Evolutionary conservation across 2,888 invertebrate species (phyloP), one percentile per base, ranked within the genome.

Genomic region (Nomada fucata): DNA sequence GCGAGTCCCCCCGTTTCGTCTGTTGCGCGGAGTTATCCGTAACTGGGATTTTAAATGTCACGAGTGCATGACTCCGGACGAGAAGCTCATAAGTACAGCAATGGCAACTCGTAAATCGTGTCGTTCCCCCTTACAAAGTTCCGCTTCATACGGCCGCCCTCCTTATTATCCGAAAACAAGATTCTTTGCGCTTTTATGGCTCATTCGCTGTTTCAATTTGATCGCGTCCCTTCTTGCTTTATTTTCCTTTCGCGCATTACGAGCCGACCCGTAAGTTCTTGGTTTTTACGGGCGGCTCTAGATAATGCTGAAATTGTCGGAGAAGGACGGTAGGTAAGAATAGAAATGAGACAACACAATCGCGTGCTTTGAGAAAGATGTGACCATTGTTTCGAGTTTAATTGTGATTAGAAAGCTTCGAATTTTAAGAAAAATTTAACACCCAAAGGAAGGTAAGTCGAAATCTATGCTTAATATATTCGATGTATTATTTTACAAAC

Each of bases 11-110:
- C 18, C 74, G 36, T 42, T 11, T 18, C 20, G 13, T 26, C 68
- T 68, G 69, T 69, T 69, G 53, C 44, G 57, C 23, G 42, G 20
- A n/a, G 69, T 69, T 69, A 63, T 76, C 55, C 18, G 15, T n/a
- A 23, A 15, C 20, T 15, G 2, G 60, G 61, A 76, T 76, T 76
- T 63, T 63, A 69, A 69, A 61, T 47, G 63, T 63, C 76, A 42
- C 52, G 23, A 36, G 47, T 36, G 36, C 36, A 36, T 36, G 36
- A 36, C 36, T 36, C 36, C 36, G 36, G 36, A 36, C 7, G 36
- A 36, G 36, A 7, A 36, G 36, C 36, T 36, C 36, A 36, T 36
- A 36, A 36, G 36, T 36, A 36, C 36, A 36, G 36, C 36, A 36
- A 36, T 36, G 36, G 36, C 36, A 7, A 7, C 61, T 70, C 76